Evolutionary conservation across 2,113 vertebrate genomes (phyloP).

Genomic region (Cephalopholis sonnerati): DNA sequence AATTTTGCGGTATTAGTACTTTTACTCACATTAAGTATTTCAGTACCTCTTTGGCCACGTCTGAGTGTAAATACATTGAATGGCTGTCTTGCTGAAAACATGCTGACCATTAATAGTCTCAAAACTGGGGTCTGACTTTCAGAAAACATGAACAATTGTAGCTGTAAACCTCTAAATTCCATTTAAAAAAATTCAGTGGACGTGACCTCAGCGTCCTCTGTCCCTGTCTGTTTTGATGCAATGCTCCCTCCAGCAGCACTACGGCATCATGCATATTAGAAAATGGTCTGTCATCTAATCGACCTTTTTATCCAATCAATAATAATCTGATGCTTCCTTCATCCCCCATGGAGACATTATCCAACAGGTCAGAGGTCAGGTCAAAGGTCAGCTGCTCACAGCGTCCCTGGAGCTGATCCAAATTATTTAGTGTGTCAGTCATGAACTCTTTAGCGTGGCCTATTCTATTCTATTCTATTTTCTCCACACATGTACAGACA

Average conservation of each 20-base stretch:
- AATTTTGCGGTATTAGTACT: too few relatives aligned
- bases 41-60: too few relatives aligned
- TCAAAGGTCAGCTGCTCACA: conserved; percentile 26
- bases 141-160: neutral
- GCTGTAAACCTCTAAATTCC: neutral
- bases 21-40: too few relatives aligned
- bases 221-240: neutral
- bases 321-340: conserved; percentile 27
- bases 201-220: neutral
- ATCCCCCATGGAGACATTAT: conserved; percentile 3
- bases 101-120: neutral
- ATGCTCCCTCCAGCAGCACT: neutral
- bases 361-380: conserved; percentile 18
- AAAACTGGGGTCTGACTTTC: neutral
- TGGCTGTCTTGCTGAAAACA: too few relatives aligned
- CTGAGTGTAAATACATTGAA: too few relatives aligned
- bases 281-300: neutral
- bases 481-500: neutral
- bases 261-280: neutral
- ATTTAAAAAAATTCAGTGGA: neutral
- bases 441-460: neutral
- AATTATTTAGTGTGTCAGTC: conserved; percentile 11
- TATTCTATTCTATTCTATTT: conserved; percentile 7
- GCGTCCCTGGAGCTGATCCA: neutral
- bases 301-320: conserved; percentile 21